Base-by-base conservation (phyloP, 2,797 vertebrate species). In the Pagetopsis macropterus region DNA sequence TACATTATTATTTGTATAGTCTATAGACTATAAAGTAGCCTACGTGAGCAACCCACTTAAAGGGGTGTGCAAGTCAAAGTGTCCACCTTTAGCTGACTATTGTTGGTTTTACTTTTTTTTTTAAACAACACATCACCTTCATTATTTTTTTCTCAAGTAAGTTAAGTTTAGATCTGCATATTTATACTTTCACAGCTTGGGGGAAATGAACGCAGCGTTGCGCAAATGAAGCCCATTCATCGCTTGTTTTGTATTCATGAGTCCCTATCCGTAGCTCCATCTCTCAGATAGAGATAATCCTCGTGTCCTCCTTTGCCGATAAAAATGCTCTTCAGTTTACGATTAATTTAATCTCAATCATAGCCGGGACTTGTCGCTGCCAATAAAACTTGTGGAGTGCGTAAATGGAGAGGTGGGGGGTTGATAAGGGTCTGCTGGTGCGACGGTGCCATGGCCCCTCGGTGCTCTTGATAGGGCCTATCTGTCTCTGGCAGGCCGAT, bases 291-390 rank as follows among this genome's bases (percentile, higher is more conserved):
- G 16, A 78, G 70, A 82, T 91, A 91, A 92, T 90, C 87, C 88
- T 81, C 79, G 82, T 91, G 89, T 90, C 84, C 75, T 89, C 71
- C 65, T 88, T 87, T 84, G 70, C 76, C 63, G 94, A 95, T 93
- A 93, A 92, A 92, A 92, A 88, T 74, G 84, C 93, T 89, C 90
- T 95, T 93, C 92, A 93, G 89, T 93, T 95, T 95, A 93, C 89
- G 88, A 95, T 94, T 94, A 93, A 96, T 95, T 96, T 96, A 94
- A 94, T 95, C 93, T 93, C 94, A 94, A 95, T 95, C 94, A 95
- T 89, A 84, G 92, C 85, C 83, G 76, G 60, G 84, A 92, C 84
- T 92, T 83, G 83, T 92, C 84, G 70, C 82, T 90, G 92, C 94
- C 93, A 95, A 95, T 94, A 94, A 94, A 95, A 92, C 89, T 93